phyloP scores from a whole-genome alignment of 1,140 invertebrate species.

The Anthonomus grandis region DNA sequence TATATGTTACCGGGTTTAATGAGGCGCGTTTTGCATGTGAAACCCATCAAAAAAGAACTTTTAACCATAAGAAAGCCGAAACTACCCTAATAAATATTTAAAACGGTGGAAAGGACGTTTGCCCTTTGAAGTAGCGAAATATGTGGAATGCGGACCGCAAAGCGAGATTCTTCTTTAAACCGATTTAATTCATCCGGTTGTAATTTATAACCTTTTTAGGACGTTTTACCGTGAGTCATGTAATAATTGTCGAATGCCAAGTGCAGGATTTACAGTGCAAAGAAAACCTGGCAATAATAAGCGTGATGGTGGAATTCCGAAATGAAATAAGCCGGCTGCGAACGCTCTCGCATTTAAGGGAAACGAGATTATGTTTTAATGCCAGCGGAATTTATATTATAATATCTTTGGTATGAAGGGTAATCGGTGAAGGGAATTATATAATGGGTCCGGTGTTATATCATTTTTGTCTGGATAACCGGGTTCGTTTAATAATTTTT shows the following conservation, averaged over 20 bases:
- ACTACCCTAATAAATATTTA: background rate
- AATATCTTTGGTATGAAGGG: too few species aligned
- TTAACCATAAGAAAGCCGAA: too few species aligned
- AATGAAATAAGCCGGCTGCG: slow-evolving; percentile 17
- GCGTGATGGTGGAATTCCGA: slow-evolving; percentile 16
- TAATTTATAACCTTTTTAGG: slow-evolving; percentile 20
- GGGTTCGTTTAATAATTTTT: too few species aligned
- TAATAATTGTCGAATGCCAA: slow-evolving; percentile 15
- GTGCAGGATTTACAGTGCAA: slow-evolving; percentile 19
- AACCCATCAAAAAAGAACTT: too few species aligned
- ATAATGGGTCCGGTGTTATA: too few species aligned
- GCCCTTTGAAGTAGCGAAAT: background rate
- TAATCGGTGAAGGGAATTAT: too few species aligned
- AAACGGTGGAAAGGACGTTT: background rate
- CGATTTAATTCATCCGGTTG: slow-evolving; percentile 13
- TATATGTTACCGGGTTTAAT: too few species aligned
- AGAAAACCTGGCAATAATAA: slow-evolving; percentile 18
- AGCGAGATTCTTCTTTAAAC: slow-evolving; percentile 5
- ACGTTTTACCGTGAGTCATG: slow-evolving; percentile 15
- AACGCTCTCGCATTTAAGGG: slow-evolving; percentile 5
- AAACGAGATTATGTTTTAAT: slow-evolving; percentile 10
- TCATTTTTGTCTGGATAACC: too few species aligned
- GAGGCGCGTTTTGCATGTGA: too few species aligned
- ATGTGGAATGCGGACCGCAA: background rate
- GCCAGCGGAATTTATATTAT: slow-evolving; percentile 11